Base-by-base conservation (phyloP, 2,888 invertebrate species). In the Patella depressa region DNA sequence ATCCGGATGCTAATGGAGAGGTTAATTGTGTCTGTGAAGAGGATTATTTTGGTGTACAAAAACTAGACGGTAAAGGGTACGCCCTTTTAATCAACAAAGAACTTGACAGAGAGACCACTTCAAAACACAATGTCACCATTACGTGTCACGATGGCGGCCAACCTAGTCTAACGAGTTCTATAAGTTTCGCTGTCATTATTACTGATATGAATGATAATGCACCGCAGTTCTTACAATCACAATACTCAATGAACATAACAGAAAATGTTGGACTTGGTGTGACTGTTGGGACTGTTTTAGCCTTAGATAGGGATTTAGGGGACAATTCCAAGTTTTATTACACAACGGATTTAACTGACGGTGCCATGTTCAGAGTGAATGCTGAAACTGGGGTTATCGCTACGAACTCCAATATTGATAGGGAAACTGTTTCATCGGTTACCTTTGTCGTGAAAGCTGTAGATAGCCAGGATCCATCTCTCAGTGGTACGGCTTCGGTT, bases 51-150 rank as follows among this genome's bases (percentile, higher is more conserved):
- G 78, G 82, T 72, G 79, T 88, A 2, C 84, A 88, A 72, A 84
- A 82, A 53, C 83, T 85, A 11, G 85, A 84, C n/a, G 77, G 83
- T 9, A 84, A 85, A 72, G 86, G 86, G 72, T 87, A 85, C 65
- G 83, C 86, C 72, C 84, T 89, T 53, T 84, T 85, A 15, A 76
- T 88, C 15, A 83, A 82, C 59, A 65, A 65, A 15, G 19, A 19
- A 12, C 24, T 65, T 11, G 65, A 65, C 24, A 65, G 65, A 65
- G 65, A 65, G 24, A 65, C 65, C 14, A 65, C 65, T 72, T 72
- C 54, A 24, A 72, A 54, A 72, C 72, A 72, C 72, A 72, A 72
- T 72, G 14, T 72, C 2, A 72, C 72, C 15, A 45, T 72, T 54
- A 53, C 54, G 53, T 53, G 53, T 54, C 53, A 53, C 17, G 72